Percentiles rank a stretch among this genome's conserved stretches.
phyloP scores from a whole-genome alignment of 2,797 vertebrate species.

The Neosalanx taihuensis region DNA sequence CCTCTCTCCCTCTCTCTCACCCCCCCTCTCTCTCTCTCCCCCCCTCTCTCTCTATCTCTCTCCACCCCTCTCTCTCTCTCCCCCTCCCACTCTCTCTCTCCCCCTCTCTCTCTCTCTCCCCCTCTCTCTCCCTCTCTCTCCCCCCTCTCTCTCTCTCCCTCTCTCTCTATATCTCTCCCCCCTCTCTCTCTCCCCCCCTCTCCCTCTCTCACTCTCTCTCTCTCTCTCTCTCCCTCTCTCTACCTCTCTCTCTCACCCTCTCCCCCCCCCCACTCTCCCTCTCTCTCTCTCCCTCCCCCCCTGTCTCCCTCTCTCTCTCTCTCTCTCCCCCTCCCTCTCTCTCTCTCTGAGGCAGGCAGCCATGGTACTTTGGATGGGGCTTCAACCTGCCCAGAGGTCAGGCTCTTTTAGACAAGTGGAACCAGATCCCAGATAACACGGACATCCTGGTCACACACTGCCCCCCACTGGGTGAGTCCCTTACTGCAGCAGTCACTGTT shows the following conservation, averaged over 20 bases:
- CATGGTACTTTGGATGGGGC: slow-evolving; percentile 98
- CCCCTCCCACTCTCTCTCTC: no score
- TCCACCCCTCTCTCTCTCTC: no score
- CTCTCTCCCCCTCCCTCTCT: slow-evolving; percentile 11
- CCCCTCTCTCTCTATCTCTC: no score
- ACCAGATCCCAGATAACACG: slow-evolving; percentile 91
- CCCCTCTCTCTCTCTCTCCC: no score
- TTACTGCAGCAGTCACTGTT: slow-evolving; percentile 42
- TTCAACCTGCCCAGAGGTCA: slow-evolving; percentile 95
- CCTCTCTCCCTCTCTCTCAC: neutral
- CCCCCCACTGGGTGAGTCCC: slow-evolving; percentile 88
- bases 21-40: neutral
- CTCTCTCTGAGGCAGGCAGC: slow-evolving; percentile 81
- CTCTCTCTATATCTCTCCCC: no score
- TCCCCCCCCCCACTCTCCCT: neutral
- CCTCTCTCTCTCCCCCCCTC: neutral
- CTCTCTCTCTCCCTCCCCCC: neutral
- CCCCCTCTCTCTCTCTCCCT: no score
- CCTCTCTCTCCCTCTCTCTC: no score
- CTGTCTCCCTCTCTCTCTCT: neutral
- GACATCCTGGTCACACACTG: slow-evolving; percentile 96
- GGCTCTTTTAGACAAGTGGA: slow-evolving; percentile 96
- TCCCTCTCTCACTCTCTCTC: neutral
- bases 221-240: neutral
- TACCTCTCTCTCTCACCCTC: neutral